These are phyloP conservation scores for Thinocorus orbignyianus DNA, from an alignment of 2,113 vertebrate genomes.

Conservation along the genomic window DNA sequence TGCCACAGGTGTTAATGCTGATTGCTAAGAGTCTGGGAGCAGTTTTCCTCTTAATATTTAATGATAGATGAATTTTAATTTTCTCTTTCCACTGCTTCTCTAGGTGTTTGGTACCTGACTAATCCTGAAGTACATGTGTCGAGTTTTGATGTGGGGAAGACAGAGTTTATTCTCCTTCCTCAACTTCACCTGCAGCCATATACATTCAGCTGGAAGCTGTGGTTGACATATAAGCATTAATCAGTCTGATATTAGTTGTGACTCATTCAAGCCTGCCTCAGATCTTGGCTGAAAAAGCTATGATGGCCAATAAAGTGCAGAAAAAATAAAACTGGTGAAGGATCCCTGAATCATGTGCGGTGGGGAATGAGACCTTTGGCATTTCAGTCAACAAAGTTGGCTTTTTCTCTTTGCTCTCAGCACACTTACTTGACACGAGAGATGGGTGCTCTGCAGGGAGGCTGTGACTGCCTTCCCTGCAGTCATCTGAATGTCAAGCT, in stretches of 20 bases:
- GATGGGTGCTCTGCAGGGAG: not conserved
- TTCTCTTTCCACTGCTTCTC: not conserved
- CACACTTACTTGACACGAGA: not conserved
- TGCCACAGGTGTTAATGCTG: not conserved
- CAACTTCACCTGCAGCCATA: not conserved
- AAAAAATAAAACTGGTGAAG: not conserved
- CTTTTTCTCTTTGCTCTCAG: not conserved
- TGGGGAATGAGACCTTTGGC: not conserved
- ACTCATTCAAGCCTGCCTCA: not conserved
- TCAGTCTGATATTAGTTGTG: not conserved
- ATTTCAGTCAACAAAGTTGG: not conserved
- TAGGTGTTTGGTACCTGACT: not conserved
- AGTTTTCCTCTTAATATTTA: not conserved
- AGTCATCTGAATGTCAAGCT: not conserved
- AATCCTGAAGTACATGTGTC: not conserved
- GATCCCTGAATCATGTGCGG: not conserved
- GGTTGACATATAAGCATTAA: not conserved
- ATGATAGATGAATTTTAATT: not conserved
- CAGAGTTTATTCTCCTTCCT: not conserved
- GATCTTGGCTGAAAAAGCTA: not conserved
- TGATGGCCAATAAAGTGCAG: not conserved
- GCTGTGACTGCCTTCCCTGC: not conserved
- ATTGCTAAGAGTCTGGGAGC: not conserved
- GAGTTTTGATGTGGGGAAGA: not conserved
- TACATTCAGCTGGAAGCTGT: not conserved